phyloP scores from a whole-genome alignment of 2,888 invertebrate genomes.

The Leptopilina drosophilae region DNA sequence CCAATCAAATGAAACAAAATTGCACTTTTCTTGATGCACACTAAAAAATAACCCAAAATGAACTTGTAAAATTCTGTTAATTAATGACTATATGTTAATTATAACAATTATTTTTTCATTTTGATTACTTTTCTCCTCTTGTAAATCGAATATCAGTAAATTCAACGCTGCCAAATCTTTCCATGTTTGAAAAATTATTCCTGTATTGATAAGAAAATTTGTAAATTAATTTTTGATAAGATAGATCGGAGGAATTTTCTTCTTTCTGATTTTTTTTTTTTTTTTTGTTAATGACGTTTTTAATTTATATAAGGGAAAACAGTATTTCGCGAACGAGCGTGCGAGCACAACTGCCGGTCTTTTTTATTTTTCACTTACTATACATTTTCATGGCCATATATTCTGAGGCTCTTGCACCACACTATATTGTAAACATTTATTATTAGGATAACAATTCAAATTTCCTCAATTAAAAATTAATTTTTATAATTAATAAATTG shows the following conservation, averaged over 20 bases:
- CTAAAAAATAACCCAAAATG: too few relatives aligned
- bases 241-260: neutral
- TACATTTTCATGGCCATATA: constrained; percentile 20
- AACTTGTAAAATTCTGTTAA: too few relatives aligned
- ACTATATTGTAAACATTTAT: neutral
- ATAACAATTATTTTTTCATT: neutral
- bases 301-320: neutral
- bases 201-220: neutral
- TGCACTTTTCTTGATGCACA: neutral
- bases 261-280: neutral
- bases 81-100: too few relatives aligned
- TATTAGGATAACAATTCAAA: too few relatives aligned
- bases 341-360: constrained; percentile 9
- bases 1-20: neutral
- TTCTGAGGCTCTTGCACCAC: neutral
- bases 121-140: neutral
- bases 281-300: neutral
- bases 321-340: constrained; percentile 3
- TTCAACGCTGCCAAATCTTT: constrained; percentile 23
- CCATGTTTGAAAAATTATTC: neutral
- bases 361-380: constrained; percentile 17
- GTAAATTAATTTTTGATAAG: neutral
- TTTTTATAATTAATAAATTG: too few relatives aligned
- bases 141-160: neutral
- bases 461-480: too few relatives aligned